Evolutionary conservation across 2,797 vertebrate species (phyloP).

Genomic region (Coregonus ussuriensis): DNA sequence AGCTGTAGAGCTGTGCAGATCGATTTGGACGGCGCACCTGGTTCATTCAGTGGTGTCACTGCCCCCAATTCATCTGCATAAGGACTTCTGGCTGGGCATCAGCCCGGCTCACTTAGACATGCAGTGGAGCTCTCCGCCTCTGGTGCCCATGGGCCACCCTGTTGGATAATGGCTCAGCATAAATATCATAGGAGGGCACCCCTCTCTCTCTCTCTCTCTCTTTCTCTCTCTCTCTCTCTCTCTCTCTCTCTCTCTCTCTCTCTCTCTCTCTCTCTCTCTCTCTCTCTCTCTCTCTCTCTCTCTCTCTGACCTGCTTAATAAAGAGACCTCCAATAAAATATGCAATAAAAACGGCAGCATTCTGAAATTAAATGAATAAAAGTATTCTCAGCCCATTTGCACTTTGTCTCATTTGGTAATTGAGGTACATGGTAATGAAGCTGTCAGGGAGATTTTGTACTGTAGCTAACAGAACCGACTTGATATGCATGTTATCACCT

Average conservation of each 20-base stretch:
- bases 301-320: constrained; percentile 10
- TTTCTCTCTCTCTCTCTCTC: not conserved
- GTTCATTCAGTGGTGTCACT: no score
- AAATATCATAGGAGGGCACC: constrained; percentile 1
- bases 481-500: not conserved
- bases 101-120: not conserved
- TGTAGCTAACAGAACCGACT: no score
- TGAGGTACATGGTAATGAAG: no score
- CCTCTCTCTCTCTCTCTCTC: no score
- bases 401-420: no score
- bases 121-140: no score
- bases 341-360: not conserved
- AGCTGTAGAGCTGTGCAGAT: no score
- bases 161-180: constrained; percentile 10
- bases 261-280: not conserved
- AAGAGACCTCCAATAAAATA: constrained; percentile 12
- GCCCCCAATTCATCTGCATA: no score
- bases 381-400: no score
- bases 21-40: no score
- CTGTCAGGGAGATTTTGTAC: no score
- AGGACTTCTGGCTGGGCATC: no score
- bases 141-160: not conserved
- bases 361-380: not conserved
- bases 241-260: not conserved
- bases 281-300: not conserved